A percentile compares a stretch with the other conserved stretches of the same genome.
These are phyloP conservation scores for Epicauta chinensis DNA, from an alignment of 1,140 invertebrate species.

Conservation along the genomic window DNA sequence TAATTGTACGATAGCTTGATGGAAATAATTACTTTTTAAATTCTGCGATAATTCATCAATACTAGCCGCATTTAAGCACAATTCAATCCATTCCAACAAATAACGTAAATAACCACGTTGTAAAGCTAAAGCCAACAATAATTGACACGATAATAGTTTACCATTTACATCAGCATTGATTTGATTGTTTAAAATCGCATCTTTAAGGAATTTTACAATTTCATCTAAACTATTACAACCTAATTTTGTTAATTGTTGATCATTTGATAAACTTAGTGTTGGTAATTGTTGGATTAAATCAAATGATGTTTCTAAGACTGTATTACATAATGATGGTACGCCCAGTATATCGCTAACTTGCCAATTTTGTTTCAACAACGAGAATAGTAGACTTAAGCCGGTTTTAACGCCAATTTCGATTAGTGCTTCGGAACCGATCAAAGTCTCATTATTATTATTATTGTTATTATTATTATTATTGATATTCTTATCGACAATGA, in stretches of 20 bases:
- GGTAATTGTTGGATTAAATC: slow-evolving; percentile 52
- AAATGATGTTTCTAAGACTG: slow-evolving; percentile 54
- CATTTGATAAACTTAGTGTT: slow-evolving; percentile 55
- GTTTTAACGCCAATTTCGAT: slow-evolving; percentile 60
- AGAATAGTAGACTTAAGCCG: slow-evolving; percentile 56
- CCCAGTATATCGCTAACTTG: slow-evolving; percentile 38
- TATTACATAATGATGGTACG: slow-evolving; percentile 48
- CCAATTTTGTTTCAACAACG: slow-evolving; percentile 57
- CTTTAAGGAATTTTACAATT: slow-evolving; percentile 51
- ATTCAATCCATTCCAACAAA: slow-evolving; percentile 59
- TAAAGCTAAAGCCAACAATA: slow-evolving; percentile 52
- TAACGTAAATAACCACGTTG: slow-evolving; percentile 58
- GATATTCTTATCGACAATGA: not conserved
- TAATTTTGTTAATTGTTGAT: slow-evolving; percentile 51
- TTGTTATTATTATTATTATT: slow-evolving; percentile 1
- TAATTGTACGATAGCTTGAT: slow-evolving; percentile 30
- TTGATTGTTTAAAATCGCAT: slow-evolving; percentile 45
- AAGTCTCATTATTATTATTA: slow-evolving; percentile 8
- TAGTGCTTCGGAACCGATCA: slow-evolving; percentile 50
- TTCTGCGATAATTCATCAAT: slow-evolving; percentile 16
- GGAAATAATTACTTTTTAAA: slow-evolving; percentile 12
- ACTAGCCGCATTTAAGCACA: slow-evolving; percentile 47
- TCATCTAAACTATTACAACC: slow-evolving; percentile 51
- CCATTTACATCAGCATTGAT: slow-evolving; percentile 50
- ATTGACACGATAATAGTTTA: slow-evolving; percentile 49